Evolutionary conservation across 2,113 vertebrate genomes (phyloP).

Genomic region (Recurvirostra avosetta): DNA sequence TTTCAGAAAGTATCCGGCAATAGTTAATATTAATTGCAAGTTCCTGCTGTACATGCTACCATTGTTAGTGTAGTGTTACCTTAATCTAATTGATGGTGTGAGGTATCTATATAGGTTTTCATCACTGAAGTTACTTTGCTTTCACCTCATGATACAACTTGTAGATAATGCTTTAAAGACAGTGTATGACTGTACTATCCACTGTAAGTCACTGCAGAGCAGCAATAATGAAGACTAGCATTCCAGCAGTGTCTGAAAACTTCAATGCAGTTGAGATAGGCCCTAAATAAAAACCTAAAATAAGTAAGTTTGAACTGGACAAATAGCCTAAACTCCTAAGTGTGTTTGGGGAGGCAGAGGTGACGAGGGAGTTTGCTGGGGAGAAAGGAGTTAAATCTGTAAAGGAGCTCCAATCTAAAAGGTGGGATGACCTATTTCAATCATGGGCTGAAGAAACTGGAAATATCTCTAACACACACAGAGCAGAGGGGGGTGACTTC

Average conservation of each 20-base stretch:
- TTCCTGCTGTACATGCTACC: background rate
- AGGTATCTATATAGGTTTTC: background rate
- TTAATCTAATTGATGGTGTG: background rate
- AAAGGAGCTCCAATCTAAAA: background rate
- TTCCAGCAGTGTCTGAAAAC: background rate
- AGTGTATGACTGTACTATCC: background rate
- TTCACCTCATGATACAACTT: background rate
- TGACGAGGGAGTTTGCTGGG: rapidly evolving
- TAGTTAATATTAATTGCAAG: background rate
- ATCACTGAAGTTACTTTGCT: background rate
- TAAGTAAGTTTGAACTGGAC: background rate
- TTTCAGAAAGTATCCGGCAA: background rate
- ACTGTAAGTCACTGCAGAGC: background rate
- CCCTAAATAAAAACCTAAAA: background rate
- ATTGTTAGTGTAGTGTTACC: background rate
- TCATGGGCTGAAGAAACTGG: background rate
- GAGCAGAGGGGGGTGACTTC: background rate
- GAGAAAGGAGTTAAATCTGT: background rate
- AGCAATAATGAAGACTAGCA: background rate
- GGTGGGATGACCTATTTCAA: background rate
- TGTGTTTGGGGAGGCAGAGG: background rate
- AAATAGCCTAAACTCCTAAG: rapidly evolving
- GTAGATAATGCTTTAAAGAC: background rate
- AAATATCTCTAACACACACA: background rate
- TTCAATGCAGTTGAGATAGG: background rate